A percentile compares a stretch with the other conserved stretches of the same genome.
Evolutionary conservation across 2,888 invertebrate species (phyloP).

Genomic region (Strigamia crassipes): DNA sequence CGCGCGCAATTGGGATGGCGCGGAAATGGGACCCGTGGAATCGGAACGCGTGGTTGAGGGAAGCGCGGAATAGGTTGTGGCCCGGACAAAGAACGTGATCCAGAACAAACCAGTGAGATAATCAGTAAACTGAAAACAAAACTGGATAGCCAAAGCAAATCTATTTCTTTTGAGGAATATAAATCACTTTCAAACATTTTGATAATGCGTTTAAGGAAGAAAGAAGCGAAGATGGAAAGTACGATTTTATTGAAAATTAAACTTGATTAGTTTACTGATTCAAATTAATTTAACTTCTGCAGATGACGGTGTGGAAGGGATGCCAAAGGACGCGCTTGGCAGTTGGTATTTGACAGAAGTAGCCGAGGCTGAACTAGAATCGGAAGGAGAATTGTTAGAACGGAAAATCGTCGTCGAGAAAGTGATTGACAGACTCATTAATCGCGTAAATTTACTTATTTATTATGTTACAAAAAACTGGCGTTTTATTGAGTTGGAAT

Average conservation of each 20-base stretch:
- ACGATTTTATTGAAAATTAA: conserved; percentile 36
- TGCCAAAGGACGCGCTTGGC: conserved; percentile 77
- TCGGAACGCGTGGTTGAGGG: no score
- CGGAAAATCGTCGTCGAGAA: conserved; percentile 89
- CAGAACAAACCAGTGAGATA: not conserved
- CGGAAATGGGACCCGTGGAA: no score
- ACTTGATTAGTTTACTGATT: not conserved
- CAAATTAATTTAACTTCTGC: not conserved
- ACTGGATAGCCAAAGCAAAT: conserved; percentile 52
- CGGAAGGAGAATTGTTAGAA: conserved; percentile 86
- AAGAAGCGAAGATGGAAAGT: conserved; percentile 67
- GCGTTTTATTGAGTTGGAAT: not conserved
- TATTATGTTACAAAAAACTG: conserved; percentile 31
- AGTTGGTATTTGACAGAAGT: conserved; percentile 92
- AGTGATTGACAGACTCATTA: conserved; percentile 87
- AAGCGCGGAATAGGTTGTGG: no score
- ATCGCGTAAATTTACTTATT: conserved; percentile 69
- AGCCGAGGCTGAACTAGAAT: conserved; percentile 78
- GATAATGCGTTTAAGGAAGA: conserved; percentile 83
- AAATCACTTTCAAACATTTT: conserved; percentile 89
- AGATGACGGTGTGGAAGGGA: conserved; percentile 52
- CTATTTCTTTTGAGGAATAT: conserved; percentile 88
- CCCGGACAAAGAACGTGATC: no score
- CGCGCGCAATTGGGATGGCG: no score
- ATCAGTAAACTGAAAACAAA: not conserved